Evolutionary conservation across 2,888 invertebrate species (phyloP).

Genomic region (Chrysotoxum bicinctum): DNA sequence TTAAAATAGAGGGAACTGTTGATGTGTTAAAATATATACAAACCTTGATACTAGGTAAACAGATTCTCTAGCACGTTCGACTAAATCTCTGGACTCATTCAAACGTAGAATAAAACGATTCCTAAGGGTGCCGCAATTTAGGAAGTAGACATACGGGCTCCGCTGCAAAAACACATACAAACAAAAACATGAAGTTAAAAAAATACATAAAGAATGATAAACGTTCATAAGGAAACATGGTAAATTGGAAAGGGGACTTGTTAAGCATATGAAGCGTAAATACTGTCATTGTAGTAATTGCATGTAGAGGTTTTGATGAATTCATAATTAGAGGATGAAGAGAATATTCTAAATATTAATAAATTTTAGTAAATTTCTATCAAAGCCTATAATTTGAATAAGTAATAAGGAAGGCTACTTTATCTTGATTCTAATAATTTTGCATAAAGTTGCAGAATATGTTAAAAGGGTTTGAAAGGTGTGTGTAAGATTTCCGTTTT

Average conservation of each 20-base stretch:
- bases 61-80: constrained; percentile 81
- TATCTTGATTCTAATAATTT: no score
- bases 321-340: background rate
- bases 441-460: no score
- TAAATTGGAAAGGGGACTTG: background rate
- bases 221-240: background rate
- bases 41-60: constrained; percentile 80
- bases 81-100: constrained; percentile 81
- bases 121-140: constrained; percentile 81
- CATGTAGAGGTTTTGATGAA: background rate
- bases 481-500: no score
- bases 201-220: background rate
- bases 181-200: background rate
- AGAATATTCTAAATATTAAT: background rate
- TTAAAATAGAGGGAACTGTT: constrained; percentile 1
- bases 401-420: no score
- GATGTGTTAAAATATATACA: constrained; percentile 47
- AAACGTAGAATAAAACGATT: constrained; percentile 81
- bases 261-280: background rate
- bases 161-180: constrained; percentile 75
- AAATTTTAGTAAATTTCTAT: no score
- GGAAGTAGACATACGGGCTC: constrained; percentile 81
- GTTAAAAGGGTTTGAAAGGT: no score
- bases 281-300: background rate
- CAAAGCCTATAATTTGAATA: no score